These are phyloP conservation scores for Osmerus mordax DNA, from an alignment of 2,113 vertebrate species.

Conservation along the genomic window DNA sequence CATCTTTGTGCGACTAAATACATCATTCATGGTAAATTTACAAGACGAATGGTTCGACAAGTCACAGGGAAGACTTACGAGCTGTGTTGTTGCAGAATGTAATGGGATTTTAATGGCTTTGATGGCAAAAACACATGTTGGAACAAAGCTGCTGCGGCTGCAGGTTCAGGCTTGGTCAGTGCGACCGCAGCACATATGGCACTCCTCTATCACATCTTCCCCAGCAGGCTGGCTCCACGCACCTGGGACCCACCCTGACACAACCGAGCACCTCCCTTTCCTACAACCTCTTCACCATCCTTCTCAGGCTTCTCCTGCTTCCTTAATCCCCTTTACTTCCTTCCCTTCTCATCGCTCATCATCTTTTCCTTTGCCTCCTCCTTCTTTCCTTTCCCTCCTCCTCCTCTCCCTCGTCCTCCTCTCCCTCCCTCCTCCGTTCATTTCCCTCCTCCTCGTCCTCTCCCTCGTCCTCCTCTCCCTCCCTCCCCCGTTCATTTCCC, in stretches of 20 bases:
- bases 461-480: constrained; percentile 11
- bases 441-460: not conserved
- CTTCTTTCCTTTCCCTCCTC: not conserved
- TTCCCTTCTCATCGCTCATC: not conserved
- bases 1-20: constrained; percentile 44
- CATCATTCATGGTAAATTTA: constrained; percentile 54
- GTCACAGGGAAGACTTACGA: constrained; percentile 39
- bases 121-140: constrained; percentile 68
- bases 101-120: constrained; percentile 65
- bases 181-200: constrained; percentile 43
- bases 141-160: constrained; percentile 30
- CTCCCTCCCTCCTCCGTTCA: not conserved
- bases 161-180: constrained; percentile 42
- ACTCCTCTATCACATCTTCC: constrained; percentile 18
- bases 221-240: too few relatives aligned
- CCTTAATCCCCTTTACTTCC: constrained; percentile 11
- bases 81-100: constrained; percentile 54
- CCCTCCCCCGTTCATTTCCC: not conserved
- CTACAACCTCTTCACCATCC: not conserved
- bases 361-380: not conserved
- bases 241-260: too few relatives aligned
- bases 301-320: too few relatives aligned
- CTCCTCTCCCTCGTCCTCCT: constrained; percentile 8
- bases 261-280: not conserved
- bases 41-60: constrained; percentile 48